These are phyloP conservation scores for Scomber colias DNA, from an alignment of 2,113 vertebrate species.

Conservation along the genomic window DNA sequence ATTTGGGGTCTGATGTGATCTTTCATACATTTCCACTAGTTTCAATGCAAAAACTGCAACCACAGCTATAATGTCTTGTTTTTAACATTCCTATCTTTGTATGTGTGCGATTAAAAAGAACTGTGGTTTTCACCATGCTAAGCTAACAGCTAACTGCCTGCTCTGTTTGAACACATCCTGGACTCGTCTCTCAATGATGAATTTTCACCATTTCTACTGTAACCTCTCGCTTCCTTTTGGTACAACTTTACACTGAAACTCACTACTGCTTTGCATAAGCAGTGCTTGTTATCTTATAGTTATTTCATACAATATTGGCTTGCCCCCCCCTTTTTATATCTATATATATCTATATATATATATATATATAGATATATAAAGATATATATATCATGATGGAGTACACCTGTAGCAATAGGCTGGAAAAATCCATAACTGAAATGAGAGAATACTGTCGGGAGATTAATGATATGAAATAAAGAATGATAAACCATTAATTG, in stretches of 20 bases:
- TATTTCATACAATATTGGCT: conserved; percentile 47
- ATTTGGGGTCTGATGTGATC: no score
- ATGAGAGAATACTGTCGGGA: conserved; percentile 34
- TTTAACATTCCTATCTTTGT: no score
- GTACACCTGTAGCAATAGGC: conserved; percentile 44
- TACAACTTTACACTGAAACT: not conserved
- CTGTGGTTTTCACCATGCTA: no score
- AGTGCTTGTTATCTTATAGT: conserved; percentile 24
- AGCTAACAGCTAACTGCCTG: no score
- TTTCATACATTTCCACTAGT: no score
- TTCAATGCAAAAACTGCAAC: no score
- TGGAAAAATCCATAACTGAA: conserved; percentile 43
- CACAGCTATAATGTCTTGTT: no score
- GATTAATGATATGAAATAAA: conserved; percentile 59
- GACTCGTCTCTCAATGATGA: not conserved
- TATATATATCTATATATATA: no score
- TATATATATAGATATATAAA: no score
- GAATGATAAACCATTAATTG: conserved; percentile 56
- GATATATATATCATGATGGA: conserved; percentile 34
- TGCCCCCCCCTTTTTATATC: conserved; percentile 9
- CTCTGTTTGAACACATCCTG: no score
- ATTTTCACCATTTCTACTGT: not conserved
- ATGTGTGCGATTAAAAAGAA: no score
- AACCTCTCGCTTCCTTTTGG: not conserved
- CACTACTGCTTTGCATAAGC: conserved; percentile 31